Evolutionary conservation across 1,140 invertebrate species (phyloP), one percentile per base, ranked within the genome.

Genomic region (Drosophila miranda): DNA sequence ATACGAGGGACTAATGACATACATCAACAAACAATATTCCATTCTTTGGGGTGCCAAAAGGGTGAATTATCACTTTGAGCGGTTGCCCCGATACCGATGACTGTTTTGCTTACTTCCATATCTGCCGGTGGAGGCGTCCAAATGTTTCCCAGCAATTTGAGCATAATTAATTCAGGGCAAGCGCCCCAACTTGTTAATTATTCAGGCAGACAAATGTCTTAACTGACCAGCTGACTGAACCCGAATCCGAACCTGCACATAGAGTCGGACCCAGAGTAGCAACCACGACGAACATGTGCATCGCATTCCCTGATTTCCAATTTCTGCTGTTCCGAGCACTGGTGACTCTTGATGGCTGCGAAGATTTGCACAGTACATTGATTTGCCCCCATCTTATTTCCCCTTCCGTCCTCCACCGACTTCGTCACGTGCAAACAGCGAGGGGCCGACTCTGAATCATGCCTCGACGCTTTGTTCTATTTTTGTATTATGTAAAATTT

Each of bases 101-200:
- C 19, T 50, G 26, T 14, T 30, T 23, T 14, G 68, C 42, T 43
- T 73, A 55, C 43, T 44, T 44, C 9, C 16, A 55, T 38, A 21
- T 45, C 53, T 57, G 55, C 45, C 28, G 48, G 30, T 26, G n/a
- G 6, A 14, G 5, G 44, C 55, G 45, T 45, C 6, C 9, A 23
- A 43, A 57, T 28, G 14, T 21, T n/a, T 57, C 28, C 45, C 26
- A 52, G 50, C 64, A 67, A 63, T 59, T 54, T 55, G 44, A 63
- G 59, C 78, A 77, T 82, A 71, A 52, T 64, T 50, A 64, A 73
- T 60, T 28, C 54, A 63, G 51, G 60, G 45, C 34, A 53, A 34
- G 30, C 38, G 46, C 53, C 26, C n/a, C 38, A 28, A 56, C 63
- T 80, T 62, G 45, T 81, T 78, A 82, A 78, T 82, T 82, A 82